Percentiles rank a stretch among this genome's conserved stretches.
phyloP scores from a whole-genome alignment of 2,797 vertebrate species.

The Pachyuromys duprasi region DNA sequence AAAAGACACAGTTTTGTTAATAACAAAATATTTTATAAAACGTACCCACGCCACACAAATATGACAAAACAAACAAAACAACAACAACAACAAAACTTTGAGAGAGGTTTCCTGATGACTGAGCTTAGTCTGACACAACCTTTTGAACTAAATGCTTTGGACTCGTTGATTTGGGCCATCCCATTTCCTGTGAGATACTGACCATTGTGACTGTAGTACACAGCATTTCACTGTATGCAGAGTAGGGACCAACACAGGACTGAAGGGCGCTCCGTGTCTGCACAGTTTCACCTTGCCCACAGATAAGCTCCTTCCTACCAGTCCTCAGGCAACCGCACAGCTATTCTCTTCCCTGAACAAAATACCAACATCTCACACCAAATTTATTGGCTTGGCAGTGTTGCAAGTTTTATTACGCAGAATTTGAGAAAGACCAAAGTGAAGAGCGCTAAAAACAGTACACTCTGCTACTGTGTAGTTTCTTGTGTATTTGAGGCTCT shows the following conservation, averaged over 20 bases:
- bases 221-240: neutral
- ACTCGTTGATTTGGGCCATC: neutral
- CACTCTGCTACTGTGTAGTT: slow-evolving; percentile 78
- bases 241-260: neutral
- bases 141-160: neutral
- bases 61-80: neutral
- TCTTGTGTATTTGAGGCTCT: slow-evolving; percentile 64
- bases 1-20: neutral
- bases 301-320: neutral
- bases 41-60: neutral
- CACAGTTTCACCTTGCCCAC: neutral
- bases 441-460: slow-evolving; percentile 65
- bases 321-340: neutral
- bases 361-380: slow-evolving; percentile 65
- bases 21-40: slow-evolving; percentile 5
- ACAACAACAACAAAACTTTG: neutral
- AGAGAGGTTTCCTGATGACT: neutral
- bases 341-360: slow-evolving; percentile 43
- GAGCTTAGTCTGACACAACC: neutral
- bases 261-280: neutral
- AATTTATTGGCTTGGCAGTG: slow-evolving; percentile 68
- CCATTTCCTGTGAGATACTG: slow-evolving; percentile 26
- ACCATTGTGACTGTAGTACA: neutral
- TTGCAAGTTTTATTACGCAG: slow-evolving; percentile 75
- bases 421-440: slow-evolving; percentile 70